Evolutionary conservation across 92 coral and sea anemone genomes (phyloP), one percentile per base, ranked within the genome.

Genomic region (Actinernus sp.): DNA sequence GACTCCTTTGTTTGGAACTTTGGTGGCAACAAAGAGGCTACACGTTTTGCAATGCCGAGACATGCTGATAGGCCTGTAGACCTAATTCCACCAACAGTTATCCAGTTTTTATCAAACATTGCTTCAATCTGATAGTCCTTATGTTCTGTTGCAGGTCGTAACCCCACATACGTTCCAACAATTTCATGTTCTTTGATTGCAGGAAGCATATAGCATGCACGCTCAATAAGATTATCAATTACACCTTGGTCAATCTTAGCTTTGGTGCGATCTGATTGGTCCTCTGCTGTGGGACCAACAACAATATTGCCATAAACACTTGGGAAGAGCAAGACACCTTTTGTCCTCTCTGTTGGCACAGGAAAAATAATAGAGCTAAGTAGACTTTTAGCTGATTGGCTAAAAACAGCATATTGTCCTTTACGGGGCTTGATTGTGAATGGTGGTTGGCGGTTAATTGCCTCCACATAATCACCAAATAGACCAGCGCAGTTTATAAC

Each of bases 261-360:
- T 31, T 43, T 45, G 2, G 26, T 34, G 28, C 94, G 84, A 61
- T 83, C 90, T 23, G 38, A 44, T 30, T 88, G 94, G 36, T 88
- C 94, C 56, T 88, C 94, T 1, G 94, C 94, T 9, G 94, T 88
- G 1, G 94, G 94, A 4, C 94, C 94, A 47, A 88, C 81, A 31
- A 83, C 65, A 49, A 83, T 59, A 36, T 88, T 88, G 6, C 90
- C 90, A 65, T 83, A 88, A 2, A 88, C 79, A 2, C 86, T 70
- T 0, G 90, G 90, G 53, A 83, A 88, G 13, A 88, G 22, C 27
- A 77, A 75, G 20, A 88, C 61, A 3, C 94, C 94, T 16, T 83
- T 88, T 2, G 94, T 77, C 49, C 82, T 78, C 65, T 74, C 70
- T 1, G 90, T 75, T 22, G 94, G 90, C 1, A 83, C 86, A 27